phyloP scores from a whole-genome alignment of 2,888 invertebrate species.

The Lampropteryx suffumata region DNA sequence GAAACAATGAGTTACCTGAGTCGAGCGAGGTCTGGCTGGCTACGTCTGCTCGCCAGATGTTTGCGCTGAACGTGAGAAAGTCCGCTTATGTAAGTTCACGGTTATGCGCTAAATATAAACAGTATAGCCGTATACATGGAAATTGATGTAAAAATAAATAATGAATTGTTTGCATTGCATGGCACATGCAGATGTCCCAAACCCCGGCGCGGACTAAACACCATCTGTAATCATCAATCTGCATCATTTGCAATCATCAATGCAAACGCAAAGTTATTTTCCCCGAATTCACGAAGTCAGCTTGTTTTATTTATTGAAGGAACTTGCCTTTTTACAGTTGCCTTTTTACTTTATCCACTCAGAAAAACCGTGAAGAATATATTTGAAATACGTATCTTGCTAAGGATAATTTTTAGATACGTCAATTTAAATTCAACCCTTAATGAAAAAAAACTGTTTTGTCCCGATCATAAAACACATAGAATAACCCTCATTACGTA shows the following conservation, averaged over 20 bases:
- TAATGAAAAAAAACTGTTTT: neutral
- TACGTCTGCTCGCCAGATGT: slow-evolving; percentile 58
- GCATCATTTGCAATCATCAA: too few relatives aligned
- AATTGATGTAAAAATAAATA: slow-evolving; percentile 14
- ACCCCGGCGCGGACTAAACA: neutral
- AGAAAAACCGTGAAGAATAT: too few relatives aligned
- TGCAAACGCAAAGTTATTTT: too few relatives aligned
- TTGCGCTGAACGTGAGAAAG: slow-evolving; percentile 34
- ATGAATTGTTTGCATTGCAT: slow-evolving; percentile 6
- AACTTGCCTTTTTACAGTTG: too few relatives aligned
- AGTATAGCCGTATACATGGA: slow-evolving; percentile 14
- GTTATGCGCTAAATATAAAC: slow-evolving; percentile 16
- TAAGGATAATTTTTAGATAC: too few relatives aligned
- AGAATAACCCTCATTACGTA: slow-evolving; percentile 1
- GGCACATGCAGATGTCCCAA: slow-evolving; percentile 3
- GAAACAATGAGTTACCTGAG: slow-evolving; percentile 54
- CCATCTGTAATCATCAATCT: too few relatives aligned
- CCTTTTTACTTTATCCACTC: too few relatives aligned
- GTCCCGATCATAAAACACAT: neutral
- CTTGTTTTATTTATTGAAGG: too few relatives aligned
- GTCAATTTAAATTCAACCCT: too few relatives aligned
- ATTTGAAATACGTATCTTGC: too few relatives aligned
- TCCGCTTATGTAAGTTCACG: slow-evolving; percentile 10
- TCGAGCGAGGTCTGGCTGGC: slow-evolving; percentile 23
- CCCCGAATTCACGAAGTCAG: too few relatives aligned